Conservation (phyloP, 2,113 vertebrate species). For the Lophius piscatorius region DNA sequence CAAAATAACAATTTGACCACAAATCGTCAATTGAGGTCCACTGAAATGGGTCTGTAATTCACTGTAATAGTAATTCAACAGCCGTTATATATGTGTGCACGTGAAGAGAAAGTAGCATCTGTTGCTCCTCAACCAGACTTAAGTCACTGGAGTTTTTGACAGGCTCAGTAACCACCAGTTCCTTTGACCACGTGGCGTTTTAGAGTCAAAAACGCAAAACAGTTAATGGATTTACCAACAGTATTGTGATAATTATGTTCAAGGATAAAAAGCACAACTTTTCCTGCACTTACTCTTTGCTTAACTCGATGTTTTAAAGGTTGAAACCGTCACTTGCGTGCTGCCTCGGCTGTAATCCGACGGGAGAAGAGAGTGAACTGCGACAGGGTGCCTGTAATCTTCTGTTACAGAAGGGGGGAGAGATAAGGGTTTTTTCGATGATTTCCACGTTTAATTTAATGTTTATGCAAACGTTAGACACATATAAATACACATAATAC, state of each 20-base stretch:
- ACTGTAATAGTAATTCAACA: no score
- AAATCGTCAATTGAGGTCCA: no score
- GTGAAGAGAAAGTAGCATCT: no score
- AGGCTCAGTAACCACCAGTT: conserved; percentile 38
- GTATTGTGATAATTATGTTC: fast-evolving
- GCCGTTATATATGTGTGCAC: no score
- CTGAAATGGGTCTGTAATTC: no score
- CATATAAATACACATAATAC: fast-evolving
- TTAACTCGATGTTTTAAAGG: conserved; percentile 62
- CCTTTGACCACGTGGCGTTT: conserved; percentile 69
- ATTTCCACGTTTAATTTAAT: fast-evolving
- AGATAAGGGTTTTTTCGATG: no score
- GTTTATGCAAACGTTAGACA: fast-evolving
- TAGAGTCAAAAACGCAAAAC: background rate
- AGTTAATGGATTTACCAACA: background rate
- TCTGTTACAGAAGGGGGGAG: conserved; percentile 7
- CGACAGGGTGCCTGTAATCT: conserved; percentile 22
- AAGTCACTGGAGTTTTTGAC: conserved; percentile 48
- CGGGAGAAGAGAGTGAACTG: conserved; percentile 52
- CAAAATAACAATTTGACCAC: no score
- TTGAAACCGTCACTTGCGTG: conserved; percentile 5
- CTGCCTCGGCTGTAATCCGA: conserved; percentile 63
- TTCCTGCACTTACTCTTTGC: conserved; percentile 56
- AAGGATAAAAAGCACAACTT: background rate
- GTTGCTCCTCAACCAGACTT: background rate